Base-by-base conservation (phyloP, 2,797 vertebrate genomes). In the Bryconaethiops microstoma region DNA sequence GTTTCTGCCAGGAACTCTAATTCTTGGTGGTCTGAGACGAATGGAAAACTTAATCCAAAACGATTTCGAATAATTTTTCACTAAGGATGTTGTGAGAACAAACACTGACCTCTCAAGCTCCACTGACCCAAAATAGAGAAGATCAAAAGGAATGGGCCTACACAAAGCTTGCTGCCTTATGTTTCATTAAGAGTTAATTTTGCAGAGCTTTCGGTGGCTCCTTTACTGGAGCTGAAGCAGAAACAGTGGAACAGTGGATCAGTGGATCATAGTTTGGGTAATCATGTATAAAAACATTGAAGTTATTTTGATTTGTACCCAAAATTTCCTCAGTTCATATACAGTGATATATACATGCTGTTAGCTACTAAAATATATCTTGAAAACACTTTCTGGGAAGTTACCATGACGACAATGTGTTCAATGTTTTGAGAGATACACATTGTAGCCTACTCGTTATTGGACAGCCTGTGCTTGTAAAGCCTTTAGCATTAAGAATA, bases 61-160 rank as follows among this genome's bases (percentile, higher is more conserved):
- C 54, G 60, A 63, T 83, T 57, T 71, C 12, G 39, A 69, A 60
- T 5, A 29, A 57, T 8, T 80, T 74, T 77, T 57, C 52, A 25
- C n/a, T 40, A 39, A 68, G 52, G 60, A 83, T 70, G 29, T 40
- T 79, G 50, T 60, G 77, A 80, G 79, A 74, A 62, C 54, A n/a
- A 74, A 74, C 55, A n/a, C 82, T 88, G 85, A 85, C 86, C 85
- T 89, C 88, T 88, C 84, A 84, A 74, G 70, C 65, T 10, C 76
- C 70, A 48, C 50, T 21, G 78, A 74, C 60, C 83, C 83, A 84
- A 89, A 87, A 82, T 74, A 74, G 76, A 78, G 86, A 84, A 85
- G 88, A 73, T 74, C 69, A 80, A 45, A 42, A 23, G 14, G 14
- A 74, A 5, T 5, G 5, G 39, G 17, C 55, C 42, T n/a, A 52